Conservation (phyloP, 2,797 vertebrate species). For the Phoeniculus purpureus region DNA sequence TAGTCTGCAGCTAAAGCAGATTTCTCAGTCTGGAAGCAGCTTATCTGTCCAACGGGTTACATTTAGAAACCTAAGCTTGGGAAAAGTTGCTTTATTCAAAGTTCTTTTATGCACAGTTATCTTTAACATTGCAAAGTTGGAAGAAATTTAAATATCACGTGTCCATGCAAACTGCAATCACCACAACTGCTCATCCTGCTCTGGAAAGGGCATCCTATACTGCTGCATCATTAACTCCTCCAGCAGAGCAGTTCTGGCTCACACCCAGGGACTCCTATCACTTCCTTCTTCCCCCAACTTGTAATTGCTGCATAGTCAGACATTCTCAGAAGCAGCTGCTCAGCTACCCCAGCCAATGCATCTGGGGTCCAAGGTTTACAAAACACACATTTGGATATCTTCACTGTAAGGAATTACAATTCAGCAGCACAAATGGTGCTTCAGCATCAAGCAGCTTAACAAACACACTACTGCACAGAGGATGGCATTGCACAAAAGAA, state of each 20-base stretch:
- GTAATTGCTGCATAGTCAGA: not conserved
- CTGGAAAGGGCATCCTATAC: not conserved
- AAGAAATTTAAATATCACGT: fast-evolving
- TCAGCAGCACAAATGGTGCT: not conserved
- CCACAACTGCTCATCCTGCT: not conserved
- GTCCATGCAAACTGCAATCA: not conserved
- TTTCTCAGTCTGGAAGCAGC: not conserved
- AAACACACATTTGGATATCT: not conserved
- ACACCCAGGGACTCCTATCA: not conserved
- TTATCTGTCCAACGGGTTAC: not conserved
- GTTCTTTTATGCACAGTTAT: not conserved
- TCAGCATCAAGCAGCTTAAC: not conserved
- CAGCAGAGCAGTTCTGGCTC: not conserved
- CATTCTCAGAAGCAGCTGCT: not conserved
- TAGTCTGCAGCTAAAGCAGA: not conserved
- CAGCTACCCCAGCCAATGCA: not conserved
- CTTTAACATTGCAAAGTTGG: no score
- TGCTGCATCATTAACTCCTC: not conserved
- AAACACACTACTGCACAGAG: not conserved
- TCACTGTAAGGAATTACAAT: not conserved
- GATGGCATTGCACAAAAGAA: not conserved
- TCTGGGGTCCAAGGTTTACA: not conserved
- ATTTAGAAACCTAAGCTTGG: not conserved
- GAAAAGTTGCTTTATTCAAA: not conserved
- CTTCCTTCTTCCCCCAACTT: not conserved